phyloP scores from a whole-genome alignment of 1,140 invertebrate species.

The Rhagoletis zephyria region DNA sequence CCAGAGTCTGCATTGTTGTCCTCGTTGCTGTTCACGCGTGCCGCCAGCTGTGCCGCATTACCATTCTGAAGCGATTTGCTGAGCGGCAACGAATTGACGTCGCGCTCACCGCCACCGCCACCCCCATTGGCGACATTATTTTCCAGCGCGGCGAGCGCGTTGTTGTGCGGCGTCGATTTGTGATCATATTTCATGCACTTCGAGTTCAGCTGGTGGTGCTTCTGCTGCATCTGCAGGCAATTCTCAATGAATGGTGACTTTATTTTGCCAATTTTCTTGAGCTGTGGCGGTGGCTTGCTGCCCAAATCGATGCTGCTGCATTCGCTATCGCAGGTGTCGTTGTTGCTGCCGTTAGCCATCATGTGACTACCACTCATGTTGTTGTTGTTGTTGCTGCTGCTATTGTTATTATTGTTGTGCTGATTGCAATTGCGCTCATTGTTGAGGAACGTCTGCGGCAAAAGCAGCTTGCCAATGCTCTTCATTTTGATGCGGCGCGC shows the following conservation, averaged over 20 bases:
- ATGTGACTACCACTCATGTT: too few relatives aligned
- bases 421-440: conserved; percentile 63
- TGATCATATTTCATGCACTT: conserved; percentile 56
- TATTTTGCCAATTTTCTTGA: conserved; percentile 67
- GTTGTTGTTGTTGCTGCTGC: background rate
- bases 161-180: conserved; percentile 1
- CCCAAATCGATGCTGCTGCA: background rate
- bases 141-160: conserved; percentile 40
- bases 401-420: background rate
- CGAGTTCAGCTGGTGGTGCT: conserved; percentile 30
- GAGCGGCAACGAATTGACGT: background rate
- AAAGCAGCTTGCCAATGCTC: conserved; percentile 65
- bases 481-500: conserved; percentile 61
- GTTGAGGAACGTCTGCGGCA: conserved; percentile 65
- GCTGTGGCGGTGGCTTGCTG: conserved; percentile 23
- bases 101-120: conserved; percentile 10
- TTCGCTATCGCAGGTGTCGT: background rate
- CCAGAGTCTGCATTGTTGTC: conserved; percentile 64
- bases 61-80: conserved; percentile 32
- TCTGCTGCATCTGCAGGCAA: conserved; percentile 55
- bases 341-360: background rate
- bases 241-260: conserved; percentile 70
- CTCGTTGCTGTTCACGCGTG: conserved; percentile 50
- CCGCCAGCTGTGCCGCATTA: background rate
- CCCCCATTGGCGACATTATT: conserved; percentile 34